phyloP scores from a whole-genome alignment of 1,140 invertebrate species.

The Formica selysi region DNA sequence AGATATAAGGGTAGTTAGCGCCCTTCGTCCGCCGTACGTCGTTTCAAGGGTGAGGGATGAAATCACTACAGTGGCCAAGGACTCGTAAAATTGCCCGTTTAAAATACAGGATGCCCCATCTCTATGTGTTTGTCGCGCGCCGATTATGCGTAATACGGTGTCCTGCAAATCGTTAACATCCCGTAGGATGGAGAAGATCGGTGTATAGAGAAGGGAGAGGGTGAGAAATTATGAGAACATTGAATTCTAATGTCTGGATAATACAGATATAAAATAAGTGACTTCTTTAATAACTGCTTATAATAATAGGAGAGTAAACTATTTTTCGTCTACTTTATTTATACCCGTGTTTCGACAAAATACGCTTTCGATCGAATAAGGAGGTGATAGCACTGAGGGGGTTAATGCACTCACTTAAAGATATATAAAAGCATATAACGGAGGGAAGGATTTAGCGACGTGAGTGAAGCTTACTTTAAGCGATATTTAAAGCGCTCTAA shows the following conservation, averaged over 20 bases:
- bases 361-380: slow-evolving; percentile 15
- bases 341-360: slow-evolving; percentile 47
- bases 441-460: background rate
- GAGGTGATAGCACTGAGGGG: slow-evolving; percentile 1
- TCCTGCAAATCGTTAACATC: slow-evolving; percentile 40
- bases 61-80: slow-evolving; percentile 84
- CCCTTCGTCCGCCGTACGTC: slow-evolving; percentile 75
- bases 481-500: background rate
- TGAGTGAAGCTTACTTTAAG: background rate
- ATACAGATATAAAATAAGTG: background rate
- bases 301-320: slow-evolving; percentile 44
- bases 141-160: slow-evolving; percentile 35
- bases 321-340: slow-evolving; percentile 45
- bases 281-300: slow-evolving; percentile 35
- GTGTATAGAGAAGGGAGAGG: background rate
- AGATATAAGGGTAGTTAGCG: slow-evolving; percentile 84
- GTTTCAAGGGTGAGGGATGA: slow-evolving; percentile 68
- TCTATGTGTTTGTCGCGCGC: slow-evolving; percentile 46
- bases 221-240: slow-evolving; percentile 1
- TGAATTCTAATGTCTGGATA: slow-evolving; percentile 21
- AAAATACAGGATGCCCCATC: slow-evolving; percentile 76
- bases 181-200: background rate
- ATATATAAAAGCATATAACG: slow-evolving; percentile 19
- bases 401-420: slow-evolving; percentile 42
- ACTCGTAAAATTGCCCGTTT: slow-evolving; percentile 86